phyloP scores from a whole-genome alignment of 2,888 invertebrate genomes.

The Clivina fossor region DNA sequence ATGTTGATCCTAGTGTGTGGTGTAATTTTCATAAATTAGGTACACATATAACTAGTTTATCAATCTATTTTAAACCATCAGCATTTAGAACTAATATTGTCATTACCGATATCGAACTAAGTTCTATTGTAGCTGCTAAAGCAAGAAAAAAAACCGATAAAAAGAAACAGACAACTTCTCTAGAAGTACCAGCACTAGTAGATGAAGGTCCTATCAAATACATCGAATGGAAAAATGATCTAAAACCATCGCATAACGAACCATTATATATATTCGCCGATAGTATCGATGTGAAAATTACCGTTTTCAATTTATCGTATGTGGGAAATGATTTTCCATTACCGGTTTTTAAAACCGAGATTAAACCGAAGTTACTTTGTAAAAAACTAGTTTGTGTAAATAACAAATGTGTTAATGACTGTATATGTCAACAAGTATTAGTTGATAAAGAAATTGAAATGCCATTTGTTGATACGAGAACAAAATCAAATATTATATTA shows the following conservation, averaged over 20 bases:
- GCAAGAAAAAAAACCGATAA: constrained; percentile 23
- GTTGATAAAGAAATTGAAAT: neutral
- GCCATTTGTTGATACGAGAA: constrained; percentile 24
- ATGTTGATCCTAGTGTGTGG: constrained; percentile 46
- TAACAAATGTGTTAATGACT: constrained; percentile 5
- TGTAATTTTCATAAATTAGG: constrained; percentile 45
- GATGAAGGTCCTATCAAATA: constrained; percentile 32
- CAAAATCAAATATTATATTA: constrained; percentile 42
- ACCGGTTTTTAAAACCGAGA: constrained; percentile 3
- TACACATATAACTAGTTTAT: constrained; percentile 40
- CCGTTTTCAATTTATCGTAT: constrained; percentile 41
- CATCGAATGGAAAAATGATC: constrained; percentile 39
- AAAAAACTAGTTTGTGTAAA: constrained; percentile 1
- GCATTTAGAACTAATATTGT: constrained; percentile 41
- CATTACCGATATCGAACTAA: constrained; percentile 43
- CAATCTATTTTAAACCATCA: constrained; percentile 47
- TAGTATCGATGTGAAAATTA: constrained; percentile 44
- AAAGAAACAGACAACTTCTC: constrained; percentile 24
- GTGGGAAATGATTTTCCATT: constrained; percentile 23
- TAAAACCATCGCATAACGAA: constrained; percentile 44
- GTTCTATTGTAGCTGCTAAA: constrained; percentile 6
- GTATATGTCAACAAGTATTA: constrained; percentile 17
- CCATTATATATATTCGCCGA: constrained; percentile 48
- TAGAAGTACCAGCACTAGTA: constrained; percentile 2
- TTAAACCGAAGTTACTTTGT: constrained; percentile 6